phyloP scores from a whole-genome alignment of 2,113 vertebrate species.

The Platichthys stellatus region DNA sequence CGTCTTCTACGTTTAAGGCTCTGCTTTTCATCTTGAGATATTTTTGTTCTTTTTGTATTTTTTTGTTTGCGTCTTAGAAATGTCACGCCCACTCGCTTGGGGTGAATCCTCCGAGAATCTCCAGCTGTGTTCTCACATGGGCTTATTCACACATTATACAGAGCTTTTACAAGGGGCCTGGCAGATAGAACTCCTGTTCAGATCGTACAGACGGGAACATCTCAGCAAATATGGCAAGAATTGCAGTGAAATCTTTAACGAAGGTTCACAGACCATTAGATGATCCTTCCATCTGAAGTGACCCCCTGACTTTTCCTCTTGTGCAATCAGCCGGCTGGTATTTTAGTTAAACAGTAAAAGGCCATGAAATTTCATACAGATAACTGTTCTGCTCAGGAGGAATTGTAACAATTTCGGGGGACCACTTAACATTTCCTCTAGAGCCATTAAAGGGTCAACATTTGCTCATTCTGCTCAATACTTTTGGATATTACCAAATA shows the following conservation, averaged over 20 bases:
- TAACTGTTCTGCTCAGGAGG: not conserved
- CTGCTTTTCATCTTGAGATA: too few relatives aligned
- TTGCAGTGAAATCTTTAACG: not conserved
- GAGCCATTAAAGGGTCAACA: not conserved
- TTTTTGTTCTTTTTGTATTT: too few relatives aligned
- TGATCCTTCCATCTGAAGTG: not conserved
- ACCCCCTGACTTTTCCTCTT: slow-evolving; percentile 14
- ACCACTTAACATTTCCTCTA: not conserved
- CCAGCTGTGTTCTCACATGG: too few relatives aligned
- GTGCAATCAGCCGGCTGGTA: slow-evolving; percentile 9
- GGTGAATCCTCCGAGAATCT: too few relatives aligned
- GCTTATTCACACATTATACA: too few relatives aligned
- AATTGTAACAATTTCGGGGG: not conserved
- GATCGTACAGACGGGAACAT: not conserved
- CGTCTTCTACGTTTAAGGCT: too few relatives aligned
- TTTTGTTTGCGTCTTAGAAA: too few relatives aligned
- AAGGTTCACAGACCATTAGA: not conserved
- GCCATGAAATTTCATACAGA: slow-evolving; percentile 1
- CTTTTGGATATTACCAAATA: not conserved
- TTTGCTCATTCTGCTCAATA: not conserved
- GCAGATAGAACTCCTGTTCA: too few relatives aligned
- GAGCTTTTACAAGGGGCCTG: too few relatives aligned
- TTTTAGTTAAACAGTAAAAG: slow-evolving; percentile 8
- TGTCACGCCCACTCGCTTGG: too few relatives aligned
- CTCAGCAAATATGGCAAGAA: not conserved